Evolutionary conservation across 2,797 vertebrate species (phyloP).

Genomic region (Phrynocephalus guinanensis): DNA sequence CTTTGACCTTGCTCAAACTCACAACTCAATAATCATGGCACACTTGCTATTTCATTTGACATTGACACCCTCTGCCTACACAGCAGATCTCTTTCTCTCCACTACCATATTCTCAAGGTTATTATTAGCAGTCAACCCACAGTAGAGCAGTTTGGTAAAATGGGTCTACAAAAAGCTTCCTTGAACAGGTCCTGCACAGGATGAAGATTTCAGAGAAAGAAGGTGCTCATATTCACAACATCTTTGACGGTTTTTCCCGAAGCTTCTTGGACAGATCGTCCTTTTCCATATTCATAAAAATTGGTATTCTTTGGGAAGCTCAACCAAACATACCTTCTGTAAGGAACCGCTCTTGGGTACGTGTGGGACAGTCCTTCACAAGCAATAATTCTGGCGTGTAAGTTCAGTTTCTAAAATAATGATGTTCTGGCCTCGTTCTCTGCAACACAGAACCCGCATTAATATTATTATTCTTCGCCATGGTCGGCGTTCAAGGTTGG

Average conservation of each 20-base stretch:
- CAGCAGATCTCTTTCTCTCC: no score
- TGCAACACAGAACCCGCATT: not conserved
- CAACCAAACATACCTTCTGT: not conserved
- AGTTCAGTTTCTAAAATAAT: not conserved
- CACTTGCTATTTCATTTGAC: not conserved
- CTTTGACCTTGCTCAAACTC: no score
- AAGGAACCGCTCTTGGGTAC: not conserved
- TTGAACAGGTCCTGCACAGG: not conserved
- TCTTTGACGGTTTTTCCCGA: not conserved
- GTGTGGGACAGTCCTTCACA: not conserved
- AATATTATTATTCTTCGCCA: rapidly evolving
- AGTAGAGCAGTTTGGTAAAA: no score
- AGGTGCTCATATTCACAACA: not conserved
- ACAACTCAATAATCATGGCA: no score
- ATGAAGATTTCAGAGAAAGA: not conserved
- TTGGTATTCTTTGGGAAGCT: not conserved
- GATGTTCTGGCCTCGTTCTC: not conserved
- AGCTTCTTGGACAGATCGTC: not conserved
- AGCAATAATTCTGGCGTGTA: not conserved
- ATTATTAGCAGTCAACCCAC: not conserved
- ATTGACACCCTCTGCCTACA: not conserved
- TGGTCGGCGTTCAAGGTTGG: not conserved
- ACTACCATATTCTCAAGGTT: not conserved
- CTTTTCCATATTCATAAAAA: not conserved
- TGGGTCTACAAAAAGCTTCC: no score